Base-by-base conservation (phyloP, 2,113 vertebrate genomes). In the Syrrhaptes paradoxus region DNA sequence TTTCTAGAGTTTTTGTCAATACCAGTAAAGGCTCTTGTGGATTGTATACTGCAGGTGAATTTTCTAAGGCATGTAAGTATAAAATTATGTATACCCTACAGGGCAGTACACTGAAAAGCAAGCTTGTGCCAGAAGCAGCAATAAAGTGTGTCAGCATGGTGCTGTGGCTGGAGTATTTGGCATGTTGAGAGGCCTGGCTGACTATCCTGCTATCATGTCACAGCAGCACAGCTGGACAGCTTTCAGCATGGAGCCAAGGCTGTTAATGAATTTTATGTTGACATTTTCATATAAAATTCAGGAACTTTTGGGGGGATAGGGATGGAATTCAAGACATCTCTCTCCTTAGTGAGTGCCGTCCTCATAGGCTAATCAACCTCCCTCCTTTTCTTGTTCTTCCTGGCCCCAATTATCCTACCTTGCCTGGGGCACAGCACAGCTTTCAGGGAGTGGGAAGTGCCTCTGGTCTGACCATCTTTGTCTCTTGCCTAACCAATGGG, bases 241-340 rank as follows among this genome's bases (percentile, higher is more conserved):
- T 91, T 87, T 87, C 91, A 89, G 76, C 3, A 3, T 38, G 68
- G 76, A 93, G 57, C 20, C 57, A 52, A 26, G 57, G 54, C 10
- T 57, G 52, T 57, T 81, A 25, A 29, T 45, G 51, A 84, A 87
- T 93, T 78, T 75, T 72, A 55, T 75, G 86, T 61, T 91, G 83
- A 92, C 65, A 75, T 52, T 58, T 65, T 91, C 65, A 81, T 93
- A 57, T 95, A 95, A 97, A 95, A 89, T 89, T 93, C 91, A 96
- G 70, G 57, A 92, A 77, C 38, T 70, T 86, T 48, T 8, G 9
- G 4, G 29, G 31, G 8, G 0, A 83, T 25, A 88, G 21, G 73
- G 51, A 52, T 59, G 18, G 91, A 84, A 92, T 78, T 61, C 73
- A 55, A 87, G 59, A 55, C 26, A 38, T 34, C 16, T 81, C 43